Evolutionary conservation across 2,113 vertebrate genomes (phyloP), one percentile per base, ranked within the genome.

Genomic region (Antigone vipio): DNA sequence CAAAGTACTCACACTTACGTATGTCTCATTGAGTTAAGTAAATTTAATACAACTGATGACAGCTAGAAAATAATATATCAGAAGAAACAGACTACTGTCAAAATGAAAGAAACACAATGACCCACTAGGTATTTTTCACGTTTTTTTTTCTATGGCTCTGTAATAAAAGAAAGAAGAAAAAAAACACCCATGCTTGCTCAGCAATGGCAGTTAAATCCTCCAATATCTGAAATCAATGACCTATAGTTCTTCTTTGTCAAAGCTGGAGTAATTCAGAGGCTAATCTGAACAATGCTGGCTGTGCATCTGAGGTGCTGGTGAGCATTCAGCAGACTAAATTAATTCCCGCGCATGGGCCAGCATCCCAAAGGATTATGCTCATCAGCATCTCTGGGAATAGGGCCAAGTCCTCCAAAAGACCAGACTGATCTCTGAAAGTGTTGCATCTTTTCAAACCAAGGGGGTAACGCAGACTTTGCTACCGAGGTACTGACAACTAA

Each of bases 401-500:
- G 26, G 50, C 29, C 62, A 80, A 80, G 49, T 17, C 19, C 53
- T 78, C 30, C 49, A 22, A 34, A 89, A 82, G 26, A 64, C 2
- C 4, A 16, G 81, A 52, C 49, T 58, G 29, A 56, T 78, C 23
- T 49, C 75, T 12, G 3, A 0, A 79, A 69, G 26, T 1, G 23
- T 8, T 64, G 53, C 12, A 53, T 42, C 27, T 92, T 90, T 89
- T 66, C 42, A 71, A 67, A 71, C 7, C 52, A 35, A 59, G 15
- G 10, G 29, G 9, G 9, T 55, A 80, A 74, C 0, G 6, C 19
- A 84, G n/a, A 80, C 45, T 83, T 88, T 77, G 19, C 32, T 79
- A 5, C 24, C 0, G 0, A 69, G 38, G 11, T 52, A 63, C 23
- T 40, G 49, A 53, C 35, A 72, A 56, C 30, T 32, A 30, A 60